phyloP scores from a whole-genome alignment of 2,888 invertebrate species.

The Odontocolon sp. region DNA sequence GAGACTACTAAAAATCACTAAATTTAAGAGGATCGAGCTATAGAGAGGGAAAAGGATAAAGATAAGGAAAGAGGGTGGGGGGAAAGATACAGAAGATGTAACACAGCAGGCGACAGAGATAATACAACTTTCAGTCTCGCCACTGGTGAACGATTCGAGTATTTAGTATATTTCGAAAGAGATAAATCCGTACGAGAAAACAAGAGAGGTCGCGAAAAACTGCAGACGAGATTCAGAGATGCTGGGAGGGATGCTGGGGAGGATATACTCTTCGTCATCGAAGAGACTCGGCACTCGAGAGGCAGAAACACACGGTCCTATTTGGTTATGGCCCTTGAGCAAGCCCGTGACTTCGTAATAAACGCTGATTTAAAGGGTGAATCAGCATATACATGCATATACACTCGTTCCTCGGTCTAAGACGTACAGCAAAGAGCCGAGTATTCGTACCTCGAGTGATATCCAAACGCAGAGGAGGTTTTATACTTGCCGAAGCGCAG shows the following conservation, averaged over 20 bases:
- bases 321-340: background rate
- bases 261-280: no score
- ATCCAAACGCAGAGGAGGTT: background rate
- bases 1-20: constrained; percentile 31
- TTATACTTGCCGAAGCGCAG: background rate
- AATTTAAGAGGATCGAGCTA: constrained; percentile 2
- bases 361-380: constrained; percentile 65
- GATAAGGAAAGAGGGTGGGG: no score
- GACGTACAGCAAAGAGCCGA: constrained; percentile 4
- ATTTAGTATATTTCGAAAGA: constrained; percentile 8
- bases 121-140: no score
- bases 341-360: constrained; percentile 50
- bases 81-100: no score
- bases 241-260: no score
- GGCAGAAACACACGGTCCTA: background rate
- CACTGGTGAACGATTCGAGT: background rate
- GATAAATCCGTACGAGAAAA: no score
- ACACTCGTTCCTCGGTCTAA: constrained; percentile 23
- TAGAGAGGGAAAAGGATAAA: no score
- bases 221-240: no score
- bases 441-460: constrained; percentile 8
- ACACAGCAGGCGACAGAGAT: constrained; percentile 45
- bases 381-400: constrained; percentile 52
- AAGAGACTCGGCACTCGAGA: no score
- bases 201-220: background rate